Base-by-base conservation (phyloP, 2,888 invertebrate species). In the Pristionchus entomophagus region DNA sequence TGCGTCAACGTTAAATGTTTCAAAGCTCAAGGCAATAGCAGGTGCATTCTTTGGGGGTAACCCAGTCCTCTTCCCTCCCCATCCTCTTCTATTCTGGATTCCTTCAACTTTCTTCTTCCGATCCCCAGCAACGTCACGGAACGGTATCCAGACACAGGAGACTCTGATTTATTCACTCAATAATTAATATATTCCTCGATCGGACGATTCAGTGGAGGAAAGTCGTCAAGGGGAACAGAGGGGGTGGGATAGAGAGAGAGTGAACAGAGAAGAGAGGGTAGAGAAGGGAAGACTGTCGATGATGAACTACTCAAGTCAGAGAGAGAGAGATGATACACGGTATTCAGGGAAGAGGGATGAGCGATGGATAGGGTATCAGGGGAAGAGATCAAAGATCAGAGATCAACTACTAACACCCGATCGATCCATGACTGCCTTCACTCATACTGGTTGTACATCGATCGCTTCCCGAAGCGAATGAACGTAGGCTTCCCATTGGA, bases 401-500 rank as follows among this genome's bases (percentile, higher is more conserved):
- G 73, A n/a, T 73, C 73, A 73, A 41, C 41, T 45, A 73, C 73
- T 45, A 73, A 26, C 73, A 73, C 73, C 73, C 38, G 41, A 73
- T 73, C 41, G 73, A 45, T 73, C 38, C 17, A 38, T 69, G 12
- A 65, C 65, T 35, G 35, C 35, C 22, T 41, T 73, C 73, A 73
- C 41, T 73, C 73, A 73, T 41, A 73, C 73, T 26, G 73, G 41
- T 73, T 45, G 73, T 38, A 26, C 41, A 45, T 19, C 17, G 59
- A 82, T 56, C 82, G 22, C 41, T 82, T 82, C 14, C 82, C 82
- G 45, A 82, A 82, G n/a, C 82, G 56, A 59, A 82, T 82, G 41
- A 82, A 82, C 0, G 82, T 82, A 10, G 82, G 82, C 59, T 82
- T 82, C n/a, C 82, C 82, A 59, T 82, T 82, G 17, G 82, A 82